Conservation (phyloP, 2,888 invertebrate species). For the Yponomeuta plumbellus region DNA sequence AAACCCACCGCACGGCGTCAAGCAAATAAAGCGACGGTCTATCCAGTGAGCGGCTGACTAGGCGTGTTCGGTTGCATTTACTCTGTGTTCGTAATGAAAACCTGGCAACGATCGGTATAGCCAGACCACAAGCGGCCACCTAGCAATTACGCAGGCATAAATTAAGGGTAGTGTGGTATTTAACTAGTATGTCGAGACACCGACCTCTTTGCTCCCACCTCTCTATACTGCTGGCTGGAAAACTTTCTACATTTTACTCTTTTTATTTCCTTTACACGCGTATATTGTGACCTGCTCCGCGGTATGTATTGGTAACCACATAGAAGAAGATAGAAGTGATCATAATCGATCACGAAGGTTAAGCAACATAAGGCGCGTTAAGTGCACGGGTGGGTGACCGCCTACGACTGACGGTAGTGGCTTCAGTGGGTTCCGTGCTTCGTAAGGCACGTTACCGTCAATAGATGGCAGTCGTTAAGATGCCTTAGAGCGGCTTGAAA, state of each 20-base stretch:
- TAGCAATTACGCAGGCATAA: conserved; percentile 36
- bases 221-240: not conserved
- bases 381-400: too few relatives aligned
- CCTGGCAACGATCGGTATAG: conserved; percentile 33
- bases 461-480: too few relatives aligned
- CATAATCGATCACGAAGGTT: too few relatives aligned
- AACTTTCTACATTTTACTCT: not conserved
- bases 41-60: too few relatives aligned
- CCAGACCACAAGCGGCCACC: conserved; percentile 29
- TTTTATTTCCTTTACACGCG: not conserved
- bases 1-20: too few relatives aligned
- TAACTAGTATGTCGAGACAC: not conserved
- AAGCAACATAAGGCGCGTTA: too few relatives aligned
- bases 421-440: too few relatives aligned
- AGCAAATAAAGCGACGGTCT: too few relatives aligned
- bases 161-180: conserved; percentile 25
- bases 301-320: not conserved
- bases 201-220: not conserved
- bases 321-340: too few relatives aligned
- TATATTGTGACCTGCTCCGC: not conserved
- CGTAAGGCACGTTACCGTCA: too few relatives aligned
- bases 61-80: not conserved
- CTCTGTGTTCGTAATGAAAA: conserved; percentile 33
- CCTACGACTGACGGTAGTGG: too few relatives aligned
- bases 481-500: too few relatives aligned